Conservation (phyloP, 2,888 invertebrate species). For the Chromoteleia sp. region DNA sequence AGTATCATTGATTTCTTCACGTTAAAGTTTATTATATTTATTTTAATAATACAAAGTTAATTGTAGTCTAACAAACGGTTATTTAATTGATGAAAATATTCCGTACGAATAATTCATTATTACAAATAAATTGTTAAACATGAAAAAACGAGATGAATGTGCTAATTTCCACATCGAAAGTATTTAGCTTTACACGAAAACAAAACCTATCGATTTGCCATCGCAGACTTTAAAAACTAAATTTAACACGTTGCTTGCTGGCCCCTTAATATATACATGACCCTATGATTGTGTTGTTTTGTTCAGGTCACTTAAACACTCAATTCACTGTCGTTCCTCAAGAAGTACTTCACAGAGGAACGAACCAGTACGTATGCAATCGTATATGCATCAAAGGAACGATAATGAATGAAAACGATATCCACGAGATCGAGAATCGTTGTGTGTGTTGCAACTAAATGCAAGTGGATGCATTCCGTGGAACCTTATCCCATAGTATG, state of each 20-base stretch:
- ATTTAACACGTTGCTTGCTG: slow-evolving; percentile 66
- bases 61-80: too few species aligned
- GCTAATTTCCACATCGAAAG: not conserved
- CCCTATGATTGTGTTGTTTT: slow-evolving; percentile 82
- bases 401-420: slow-evolving; percentile 85
- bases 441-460: slow-evolving; percentile 85
- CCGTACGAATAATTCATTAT: too few species aligned
- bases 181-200: not conserved
- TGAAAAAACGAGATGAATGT: not conserved
- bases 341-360: slow-evolving; percentile 83
- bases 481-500: slow-evolving; percentile 83
- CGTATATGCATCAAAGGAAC: slow-evolving; percentile 81
- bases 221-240: slow-evolving; percentile 9
- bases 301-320: slow-evolving; percentile 85
- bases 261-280: slow-evolving; percentile 73
- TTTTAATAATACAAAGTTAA: too few species aligned
- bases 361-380: slow-evolving; percentile 77
- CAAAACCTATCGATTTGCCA: not conserved
- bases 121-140: too few species aligned
- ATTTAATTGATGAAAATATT: not conserved
- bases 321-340: slow-evolving; percentile 84
- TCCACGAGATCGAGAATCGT: slow-evolving; percentile 85
- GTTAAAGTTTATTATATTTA: not conserved
- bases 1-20: slow-evolving; percentile 24
- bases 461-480: slow-evolving; percentile 85